Evolutionary conservation across 1,140 invertebrate species (phyloP), one percentile per base, ranked within the genome.

Genomic region (Cecropterus lyciades): DNA sequence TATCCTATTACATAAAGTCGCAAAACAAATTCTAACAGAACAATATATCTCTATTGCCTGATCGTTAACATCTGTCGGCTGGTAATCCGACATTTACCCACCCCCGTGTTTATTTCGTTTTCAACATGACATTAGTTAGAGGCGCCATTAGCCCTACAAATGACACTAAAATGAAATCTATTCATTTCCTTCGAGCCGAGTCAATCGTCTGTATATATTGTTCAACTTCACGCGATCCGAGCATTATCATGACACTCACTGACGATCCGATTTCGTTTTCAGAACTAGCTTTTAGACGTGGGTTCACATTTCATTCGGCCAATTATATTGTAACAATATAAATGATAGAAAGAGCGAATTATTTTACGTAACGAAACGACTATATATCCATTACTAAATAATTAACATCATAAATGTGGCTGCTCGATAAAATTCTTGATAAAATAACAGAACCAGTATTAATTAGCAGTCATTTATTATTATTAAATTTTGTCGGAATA

Each of bases 151-250:
- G 78, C 84, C 76, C 84, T 85, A 91, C 86, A 90, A 90, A 91
- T 90, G 89, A 90, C 89, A 91, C 87, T 84, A 85, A 91, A 91
- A 90, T 89, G 86, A 91, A 91, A 91, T 90, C 89, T 91, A 90
- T 91, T 91, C 85, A 91, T 91, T 91, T 89, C 88, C 84, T 84
- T 80, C 69, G 74, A 82, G 75, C 68, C 72, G 75, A 90, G 87
- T 86, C 85, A 89, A 87, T 87, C 85, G 85, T 71, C 7, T 77
- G 55, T 81, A 72, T 77, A 87, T 89, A 90, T 89, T 87, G 87
- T 87, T 71, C 75, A 81, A 84, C 82, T 89, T 85, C 89, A 91
- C 89, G 89, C 89, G 85, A 91, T 91, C 48, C 75, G 53, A 74
- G 72, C 87, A 91, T 91, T 91, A 91, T 66, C 59, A 69, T 42